phyloP scores from a whole-genome alignment of 2,888 invertebrate species.

The Leptogaster cylindrica region DNA sequence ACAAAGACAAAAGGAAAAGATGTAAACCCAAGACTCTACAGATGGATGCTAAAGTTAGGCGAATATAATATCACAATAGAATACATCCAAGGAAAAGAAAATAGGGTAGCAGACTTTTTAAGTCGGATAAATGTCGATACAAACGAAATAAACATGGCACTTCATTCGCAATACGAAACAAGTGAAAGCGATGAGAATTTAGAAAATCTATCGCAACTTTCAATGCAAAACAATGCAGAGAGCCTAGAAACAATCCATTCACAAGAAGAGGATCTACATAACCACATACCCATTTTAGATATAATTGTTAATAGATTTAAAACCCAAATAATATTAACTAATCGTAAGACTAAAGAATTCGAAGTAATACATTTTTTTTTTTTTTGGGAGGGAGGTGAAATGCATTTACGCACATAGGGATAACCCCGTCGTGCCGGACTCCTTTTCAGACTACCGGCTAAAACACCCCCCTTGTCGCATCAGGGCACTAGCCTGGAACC shows the following conservation, averaged over 20 bases:
- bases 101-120: conserved; percentile 46
- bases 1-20: neutral
- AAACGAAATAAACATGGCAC: conserved; percentile 40
- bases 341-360: neutral
- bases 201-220: neutral
- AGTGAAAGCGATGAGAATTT: neutral
- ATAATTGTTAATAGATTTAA: conserved; percentile 11
- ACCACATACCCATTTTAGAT: conserved; percentile 12
- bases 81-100: conserved; percentile 47
- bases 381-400: too few species aligned
- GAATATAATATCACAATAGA: conserved; percentile 45
- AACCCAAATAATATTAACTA: conserved; percentile 16
- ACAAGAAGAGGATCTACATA: neutral
- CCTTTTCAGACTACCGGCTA: too few species aligned
- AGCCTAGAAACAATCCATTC: conserved; percentile 12
- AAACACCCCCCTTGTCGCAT: too few species aligned
- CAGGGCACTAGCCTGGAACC: too few species aligned
- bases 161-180: too few species aligned
- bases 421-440: too few species aligned
- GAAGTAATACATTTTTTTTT: conserved; percentile 4
- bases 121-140: conserved; percentile 45
- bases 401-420: too few species aligned
- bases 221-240: conserved; percentile 3
- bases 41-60: too few species aligned
- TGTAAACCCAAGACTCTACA: conserved; percentile 35